These are phyloP conservation scores for Caenorhabditis sp. DNA, from an alignment of 2,888 invertebrate genomes.

Conservation along the genomic window DNA sequence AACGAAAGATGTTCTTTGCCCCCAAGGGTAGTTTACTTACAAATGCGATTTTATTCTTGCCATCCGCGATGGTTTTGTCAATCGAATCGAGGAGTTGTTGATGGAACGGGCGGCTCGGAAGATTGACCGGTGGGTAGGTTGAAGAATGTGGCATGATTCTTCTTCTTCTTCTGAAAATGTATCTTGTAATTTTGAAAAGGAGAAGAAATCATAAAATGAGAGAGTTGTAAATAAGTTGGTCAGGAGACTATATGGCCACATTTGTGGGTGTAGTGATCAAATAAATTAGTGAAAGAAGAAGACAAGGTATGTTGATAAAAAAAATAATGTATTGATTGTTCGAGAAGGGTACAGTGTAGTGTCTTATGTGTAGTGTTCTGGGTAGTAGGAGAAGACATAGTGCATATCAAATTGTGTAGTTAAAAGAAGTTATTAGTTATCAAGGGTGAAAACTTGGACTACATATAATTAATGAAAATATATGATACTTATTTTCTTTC, in stretches of 20 bases:
- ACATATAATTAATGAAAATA: no score
- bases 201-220: not conserved
- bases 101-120: constrained; percentile 45
- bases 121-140: constrained; percentile 43
- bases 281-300: not conserved
- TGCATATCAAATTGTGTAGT: no score
- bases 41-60: constrained; percentile 50
- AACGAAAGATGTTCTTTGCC: not conserved
- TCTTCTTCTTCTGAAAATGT: no score
- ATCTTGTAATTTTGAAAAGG: no score
- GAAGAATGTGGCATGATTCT: constrained; percentile 40
- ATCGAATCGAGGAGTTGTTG: constrained; percentile 45
- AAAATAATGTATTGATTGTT: no score
- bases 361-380: no score
- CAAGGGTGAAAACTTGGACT: no score
- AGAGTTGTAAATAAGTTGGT: no score
- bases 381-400: no score
- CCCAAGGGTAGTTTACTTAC: constrained; percentile 7
- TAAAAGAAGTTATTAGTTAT: no score
- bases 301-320: not conserved
- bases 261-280: not conserved
- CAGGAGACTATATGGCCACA: not conserved
- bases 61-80: constrained; percentile 34
- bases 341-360: no score
- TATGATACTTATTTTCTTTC: no score